Evolutionary conservation across 2,888 invertebrate genomes (phyloP), one percentile per base, ranked within the genome.

Genomic region (Charanyca ferruginea): DNA sequence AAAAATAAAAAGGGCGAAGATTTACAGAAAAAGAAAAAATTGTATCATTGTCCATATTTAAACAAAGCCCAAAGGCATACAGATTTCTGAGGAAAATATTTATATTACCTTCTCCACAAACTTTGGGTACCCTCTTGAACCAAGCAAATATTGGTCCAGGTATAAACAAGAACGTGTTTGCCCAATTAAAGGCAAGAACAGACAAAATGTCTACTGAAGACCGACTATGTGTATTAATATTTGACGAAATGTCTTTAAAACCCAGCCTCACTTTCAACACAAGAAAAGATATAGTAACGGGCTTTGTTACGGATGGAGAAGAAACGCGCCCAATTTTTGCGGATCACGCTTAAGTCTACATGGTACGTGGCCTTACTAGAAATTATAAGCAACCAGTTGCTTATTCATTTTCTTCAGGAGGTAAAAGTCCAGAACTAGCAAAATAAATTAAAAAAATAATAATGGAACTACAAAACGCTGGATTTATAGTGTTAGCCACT

Each of bases 11-110:
- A 44, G 54, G 54, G 18, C 54, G 54, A n/a, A 18, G 54, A 25
- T 55, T 55, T 20, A 11, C 55, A 32, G 20, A 28, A 32, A 32
- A 45, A 32, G 55, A 55, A 45, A 55, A 55, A 57, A 47, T n/a
- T 23, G 22, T 57, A 20, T 20, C 47, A 16, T n/a, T n/a, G n/a
- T n/a, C n/a, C n/a, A n/a, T n/a, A n/a, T n/a, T n/a, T n/a, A n/a
- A n/a, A n/a, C n/a, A 55, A 55, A 55, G 55, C 45, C 57, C 57
- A 35, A 32, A 60, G 22, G 44, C 42, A 5, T 52, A 60, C 51
- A 42, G 51, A 51, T 44, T 60, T 22, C 18, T 57, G 8, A 57
- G 35, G 7, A 57, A 45, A 57, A 57, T 47, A 32, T 47, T 47
- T 47, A 47, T 57, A 22, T 23, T 47, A 23, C 57, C 57, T 32